Evolutionary conservation across 2,888 invertebrate genomes (phyloP).

Genomic region (Crioceris asparagi): DNA sequence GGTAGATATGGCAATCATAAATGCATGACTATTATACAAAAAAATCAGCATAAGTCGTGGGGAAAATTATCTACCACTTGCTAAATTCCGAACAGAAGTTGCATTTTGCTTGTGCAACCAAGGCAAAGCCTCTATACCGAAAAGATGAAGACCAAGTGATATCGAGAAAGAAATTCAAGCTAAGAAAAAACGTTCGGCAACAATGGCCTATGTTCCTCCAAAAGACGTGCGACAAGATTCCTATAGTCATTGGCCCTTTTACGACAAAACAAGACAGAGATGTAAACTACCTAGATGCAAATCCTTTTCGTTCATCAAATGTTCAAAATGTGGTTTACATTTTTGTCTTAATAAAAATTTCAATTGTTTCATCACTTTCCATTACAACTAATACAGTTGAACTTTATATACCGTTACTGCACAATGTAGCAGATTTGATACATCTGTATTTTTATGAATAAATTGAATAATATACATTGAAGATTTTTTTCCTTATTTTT

Average conservation of each 20-base stretch:
- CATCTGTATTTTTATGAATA: not conserved
- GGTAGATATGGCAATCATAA: constrained; percentile 19
- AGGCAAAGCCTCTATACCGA: constrained; percentile 1
- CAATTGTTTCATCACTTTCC: constrained; percentile 7
- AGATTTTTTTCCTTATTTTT: no score
- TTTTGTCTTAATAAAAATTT: constrained; percentile 7
- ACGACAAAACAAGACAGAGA: constrained; percentile 2
- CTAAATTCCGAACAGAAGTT: constrained; percentile 9
- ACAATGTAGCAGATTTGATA: not conserved
- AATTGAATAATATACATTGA: not conserved
- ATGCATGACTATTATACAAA: constrained; percentile 19
- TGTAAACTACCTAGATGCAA: constrained; percentile 7
- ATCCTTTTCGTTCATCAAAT: constrained; percentile 5
- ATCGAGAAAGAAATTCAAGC: constrained; percentile 9
- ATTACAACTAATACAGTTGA: constrained; percentile 1
- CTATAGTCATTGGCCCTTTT: constrained; percentile 2
- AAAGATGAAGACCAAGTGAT: constrained; percentile 12
- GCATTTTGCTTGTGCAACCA: constrained; percentile 11
- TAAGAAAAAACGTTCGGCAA: constrained; percentile 9
- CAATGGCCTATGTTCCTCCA: constrained; percentile 7
- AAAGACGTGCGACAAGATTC: constrained; percentile 10
- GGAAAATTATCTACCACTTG: constrained; percentile 2
- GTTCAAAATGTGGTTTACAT: constrained; percentile 8
- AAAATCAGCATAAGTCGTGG: not conserved
- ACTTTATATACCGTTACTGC: not conserved